Evolutionary conservation across 1,140 invertebrate species (phyloP).

Genomic region (Polyergus mexicanus): DNA sequence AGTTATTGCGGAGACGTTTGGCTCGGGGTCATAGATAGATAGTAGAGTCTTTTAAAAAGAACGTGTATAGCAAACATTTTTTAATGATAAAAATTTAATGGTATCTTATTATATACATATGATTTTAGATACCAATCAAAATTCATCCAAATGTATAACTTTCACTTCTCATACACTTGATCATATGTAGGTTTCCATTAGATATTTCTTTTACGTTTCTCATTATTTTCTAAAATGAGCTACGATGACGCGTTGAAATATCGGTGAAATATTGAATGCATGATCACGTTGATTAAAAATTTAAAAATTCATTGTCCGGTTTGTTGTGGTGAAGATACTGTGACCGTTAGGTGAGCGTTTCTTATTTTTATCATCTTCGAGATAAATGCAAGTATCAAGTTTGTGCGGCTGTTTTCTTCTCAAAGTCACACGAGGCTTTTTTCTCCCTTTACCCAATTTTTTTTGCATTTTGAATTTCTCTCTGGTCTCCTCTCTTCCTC

Average conservation of each 20-base stretch:
- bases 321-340: neutral
- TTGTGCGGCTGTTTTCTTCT: neutral
- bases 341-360: neutral
- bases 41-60: neutral
- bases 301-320: neutral
- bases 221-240: neutral
- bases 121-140: neutral
- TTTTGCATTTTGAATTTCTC: constrained; percentile 45
- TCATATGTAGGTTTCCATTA: neutral
- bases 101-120: too few relatives aligned
- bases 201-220: neutral
- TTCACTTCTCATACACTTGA: neutral
- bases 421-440: constrained; percentile 4
- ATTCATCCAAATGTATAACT: neutral
- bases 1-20: neutral
- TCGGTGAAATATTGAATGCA: neutral
- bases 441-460: neutral
- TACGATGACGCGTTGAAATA: neutral
- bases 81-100: neutral
- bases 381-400: neutral
- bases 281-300: neutral
- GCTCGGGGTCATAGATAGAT: neutral
- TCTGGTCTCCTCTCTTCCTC: constrained; percentile 4
- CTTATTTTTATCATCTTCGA: neutral
- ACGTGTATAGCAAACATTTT: neutral